Conservation (phyloP, 2,888 invertebrate genomes). For the Xiphydria camelus region DNA sequence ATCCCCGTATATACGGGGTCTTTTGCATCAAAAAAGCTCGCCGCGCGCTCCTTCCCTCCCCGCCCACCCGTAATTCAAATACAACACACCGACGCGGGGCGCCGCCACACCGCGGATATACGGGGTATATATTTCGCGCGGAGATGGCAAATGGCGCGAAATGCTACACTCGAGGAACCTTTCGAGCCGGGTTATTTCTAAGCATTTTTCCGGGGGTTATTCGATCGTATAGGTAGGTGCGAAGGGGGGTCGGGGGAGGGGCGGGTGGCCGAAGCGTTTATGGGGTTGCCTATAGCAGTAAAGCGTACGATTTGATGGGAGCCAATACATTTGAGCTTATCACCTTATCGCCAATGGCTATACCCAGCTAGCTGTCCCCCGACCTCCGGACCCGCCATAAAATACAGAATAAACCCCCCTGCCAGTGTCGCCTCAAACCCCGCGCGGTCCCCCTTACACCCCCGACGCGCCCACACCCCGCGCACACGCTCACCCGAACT, state of each 20-base stretch:
- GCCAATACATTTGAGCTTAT: constrained; percentile 58
- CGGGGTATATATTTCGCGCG: too few species aligned
- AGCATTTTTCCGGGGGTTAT: neutral
- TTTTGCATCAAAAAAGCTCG: too few species aligned
- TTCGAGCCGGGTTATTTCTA: neutral
- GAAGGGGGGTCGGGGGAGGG: constrained; percentile 20
- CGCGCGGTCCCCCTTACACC: constrained; percentile 5
- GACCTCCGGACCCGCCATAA: constrained; percentile 42
- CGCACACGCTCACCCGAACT: neutral
- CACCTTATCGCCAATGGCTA: constrained; percentile 55
- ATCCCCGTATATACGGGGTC: too few species aligned
- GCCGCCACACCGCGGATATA: too few species aligned
- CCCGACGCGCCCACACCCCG: constrained; percentile 2
- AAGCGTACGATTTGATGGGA: constrained; percentile 55
- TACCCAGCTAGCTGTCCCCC: constrained; percentile 40
- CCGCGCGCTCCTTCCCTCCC: too few species aligned
- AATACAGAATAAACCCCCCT: constrained; percentile 50
- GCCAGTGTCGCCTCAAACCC: constrained; percentile 14
- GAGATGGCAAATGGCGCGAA: too few species aligned
- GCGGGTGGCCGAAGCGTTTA: constrained; percentile 42
- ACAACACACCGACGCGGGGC: too few species aligned
- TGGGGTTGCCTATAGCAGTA: constrained; percentile 49
- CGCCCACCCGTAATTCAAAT: too few species aligned
- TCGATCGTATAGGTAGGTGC: neutral
- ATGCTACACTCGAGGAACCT: neutral